Evolutionary conservation across 2,113 vertebrate species (phyloP).

Genomic region (Litocranius walleri): DNA sequence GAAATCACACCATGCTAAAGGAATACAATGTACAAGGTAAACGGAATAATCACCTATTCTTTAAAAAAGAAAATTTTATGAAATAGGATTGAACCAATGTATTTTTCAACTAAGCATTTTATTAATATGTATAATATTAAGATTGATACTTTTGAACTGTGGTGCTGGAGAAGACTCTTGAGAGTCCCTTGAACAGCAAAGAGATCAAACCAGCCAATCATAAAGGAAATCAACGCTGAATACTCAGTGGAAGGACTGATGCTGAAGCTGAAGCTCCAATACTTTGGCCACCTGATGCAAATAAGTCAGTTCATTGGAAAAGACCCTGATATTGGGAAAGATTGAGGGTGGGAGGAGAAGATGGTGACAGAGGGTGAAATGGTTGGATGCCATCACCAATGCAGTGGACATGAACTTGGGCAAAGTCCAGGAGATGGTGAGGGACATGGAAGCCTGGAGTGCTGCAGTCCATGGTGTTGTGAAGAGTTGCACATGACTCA

Average conservation of each 20-base stretch:
- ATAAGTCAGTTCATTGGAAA: not conserved
- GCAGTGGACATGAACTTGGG: not conserved
- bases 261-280: not conserved
- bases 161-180: not conserved
- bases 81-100: not conserved
- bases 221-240: not conserved
- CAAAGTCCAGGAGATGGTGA: not conserved
- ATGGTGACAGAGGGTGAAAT: not conserved
- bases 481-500: not conserved
- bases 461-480: not conserved
- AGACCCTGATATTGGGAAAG: not conserved
- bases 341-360: not conserved
- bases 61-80: not conserved
- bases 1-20: not conserved
- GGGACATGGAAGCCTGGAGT: not conserved
- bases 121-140: not conserved
- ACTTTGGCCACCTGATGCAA: not conserved
- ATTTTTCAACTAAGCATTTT: not conserved
- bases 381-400: not conserved
- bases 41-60: not conserved
- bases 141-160: not conserved
- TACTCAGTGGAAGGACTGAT: not conserved
- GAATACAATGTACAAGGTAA: not conserved
- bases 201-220: not conserved
- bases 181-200: not conserved